Evolutionary conservation across 1,140 invertebrate genomes (phyloP).

Genomic region (Drosophila chauvacae): DNA sequence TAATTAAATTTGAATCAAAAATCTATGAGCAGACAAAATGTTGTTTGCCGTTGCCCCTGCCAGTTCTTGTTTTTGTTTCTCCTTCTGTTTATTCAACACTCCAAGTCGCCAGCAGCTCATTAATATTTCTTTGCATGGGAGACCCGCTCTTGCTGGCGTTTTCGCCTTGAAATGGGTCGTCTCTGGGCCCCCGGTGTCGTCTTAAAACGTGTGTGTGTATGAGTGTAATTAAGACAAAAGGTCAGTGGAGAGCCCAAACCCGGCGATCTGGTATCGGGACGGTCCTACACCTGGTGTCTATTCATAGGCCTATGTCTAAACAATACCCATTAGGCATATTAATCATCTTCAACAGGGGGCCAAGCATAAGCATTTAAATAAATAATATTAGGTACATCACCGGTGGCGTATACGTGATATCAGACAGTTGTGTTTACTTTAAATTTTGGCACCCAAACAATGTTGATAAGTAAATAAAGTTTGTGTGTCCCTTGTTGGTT

Average conservation of each 20-base stretch:
- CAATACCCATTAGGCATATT: conserved; percentile 43
- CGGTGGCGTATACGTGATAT: conserved; percentile 33
- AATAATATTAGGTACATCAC: conserved; percentile 17
- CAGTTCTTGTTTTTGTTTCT: conserved; percentile 16
- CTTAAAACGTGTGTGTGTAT: conserved; percentile 3
- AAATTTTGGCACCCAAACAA: background rate
- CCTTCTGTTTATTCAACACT: conserved; percentile 44
- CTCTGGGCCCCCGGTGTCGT: conserved; percentile 9
- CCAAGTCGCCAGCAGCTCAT: conserved; percentile 36
- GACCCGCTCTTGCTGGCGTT: conserved; percentile 22
- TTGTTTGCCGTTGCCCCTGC: conserved; percentile 14
- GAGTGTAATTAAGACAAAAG: conserved; percentile 51
- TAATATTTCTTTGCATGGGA: conserved; percentile 50
- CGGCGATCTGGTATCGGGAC: conserved; percentile 1
- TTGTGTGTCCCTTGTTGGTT: background rate
- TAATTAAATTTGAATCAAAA: conserved; percentile 55
- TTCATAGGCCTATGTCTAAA: conserved; percentile 18
- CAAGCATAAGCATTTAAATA: conserved; percentile 29
- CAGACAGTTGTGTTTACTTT: conserved; percentile 14
- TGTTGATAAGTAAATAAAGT: background rate
- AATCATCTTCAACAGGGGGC: conserved; percentile 30
- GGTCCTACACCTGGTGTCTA: conserved; percentile 30
- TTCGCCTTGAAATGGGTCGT: conserved; percentile 44
- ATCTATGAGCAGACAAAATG: conserved; percentile 51
- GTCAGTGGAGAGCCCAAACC: conserved; percentile 16